phyloP scores from a whole-genome alignment of 2,113 vertebrate genomes.

The Muntiacus reevesi region DNA sequence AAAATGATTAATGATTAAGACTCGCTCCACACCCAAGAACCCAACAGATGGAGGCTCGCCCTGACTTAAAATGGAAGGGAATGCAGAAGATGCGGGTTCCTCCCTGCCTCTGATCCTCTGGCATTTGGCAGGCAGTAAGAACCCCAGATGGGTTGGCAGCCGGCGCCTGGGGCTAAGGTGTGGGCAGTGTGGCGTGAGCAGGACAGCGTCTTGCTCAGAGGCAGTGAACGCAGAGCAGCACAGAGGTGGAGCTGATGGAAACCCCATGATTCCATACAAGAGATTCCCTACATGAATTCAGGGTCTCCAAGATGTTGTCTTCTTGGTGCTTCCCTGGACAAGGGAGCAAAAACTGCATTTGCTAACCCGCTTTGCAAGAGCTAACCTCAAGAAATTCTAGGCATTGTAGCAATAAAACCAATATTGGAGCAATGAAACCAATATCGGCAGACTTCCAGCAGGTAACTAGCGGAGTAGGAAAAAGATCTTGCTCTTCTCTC shows the following conservation, averaged over 20 bases:
- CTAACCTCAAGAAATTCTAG: neutral
- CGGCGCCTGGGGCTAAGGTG: rapidly evolving
- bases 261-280: rapidly evolving
- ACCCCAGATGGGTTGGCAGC: neutral
- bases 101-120: neutral
- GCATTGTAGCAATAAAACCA: neutral
- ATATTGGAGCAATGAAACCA: neutral
- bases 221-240: rapidly evolving
- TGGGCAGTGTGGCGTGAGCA: neutral
- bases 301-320: neutral
- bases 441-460: neutral
- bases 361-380: neutral
- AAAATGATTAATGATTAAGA: neutral
- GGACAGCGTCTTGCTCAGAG: neutral
- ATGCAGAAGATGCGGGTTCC: neutral
- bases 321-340: neutral
- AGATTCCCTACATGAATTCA: rapidly evolving
- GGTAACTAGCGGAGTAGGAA: neutral
- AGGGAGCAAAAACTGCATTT: neutral
- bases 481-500: neutral
- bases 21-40: neutral
- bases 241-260: rapidly evolving
- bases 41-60: neutral
- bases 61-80: conserved; percentile 39
- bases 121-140: neutral